Evolutionary conservation across 1,140 invertebrate species (phyloP), one percentile per base, ranked within the genome.

Genomic region (Cepaea nemoralis): DNA sequence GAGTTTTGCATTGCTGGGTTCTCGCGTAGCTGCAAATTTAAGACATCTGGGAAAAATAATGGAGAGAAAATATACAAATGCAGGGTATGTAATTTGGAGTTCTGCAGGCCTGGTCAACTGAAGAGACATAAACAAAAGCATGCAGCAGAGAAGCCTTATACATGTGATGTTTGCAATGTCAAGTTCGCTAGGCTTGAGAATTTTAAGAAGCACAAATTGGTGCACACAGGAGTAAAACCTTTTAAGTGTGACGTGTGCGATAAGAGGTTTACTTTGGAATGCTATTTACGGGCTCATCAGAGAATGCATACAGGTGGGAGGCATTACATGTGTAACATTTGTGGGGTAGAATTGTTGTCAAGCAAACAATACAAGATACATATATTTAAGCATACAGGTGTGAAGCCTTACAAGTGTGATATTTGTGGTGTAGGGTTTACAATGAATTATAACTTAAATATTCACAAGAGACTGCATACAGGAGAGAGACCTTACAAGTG

Each of bases 381-480:
- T 70, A 39, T 2, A 70, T 22, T 24, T 14, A 70, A 70, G 27
- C 69, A 70, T 70, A 70, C 69, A 24, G 69, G 69, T 24, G 69
- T 40, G n/a, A 70, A 70, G 39, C 69, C 69, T 24, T 42, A 70
- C 69, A 42, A 40, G 6, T 70, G 69, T 70, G 69, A 70, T 70
- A n/a, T 70, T 70, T 70, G 69, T 70, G 69, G 37, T 70, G 39
- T n/a, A 1, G 35, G 22, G 27, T 70, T 70, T 27, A 5, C 59
- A 31, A n/a, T 14, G n/a, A 70, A 40, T 40, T 22, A 22, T 70
- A 24, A 2, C 5, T 40, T 70, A 40, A 37, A 40, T 3, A 31
- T 12, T 6, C 69, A 70, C 19, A 40, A 24, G 22, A 70, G 35
- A 42, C 39, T 14, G 1, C 69, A 70, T 27, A 70, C 69, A 27